Percentiles rank a stretch among this genome's conserved stretches.
These are phyloP conservation scores for Sarotherodon lohbergeri DNA, from an alignment of 2,113 vertebrate species.

Conservation along the genomic window DNA sequence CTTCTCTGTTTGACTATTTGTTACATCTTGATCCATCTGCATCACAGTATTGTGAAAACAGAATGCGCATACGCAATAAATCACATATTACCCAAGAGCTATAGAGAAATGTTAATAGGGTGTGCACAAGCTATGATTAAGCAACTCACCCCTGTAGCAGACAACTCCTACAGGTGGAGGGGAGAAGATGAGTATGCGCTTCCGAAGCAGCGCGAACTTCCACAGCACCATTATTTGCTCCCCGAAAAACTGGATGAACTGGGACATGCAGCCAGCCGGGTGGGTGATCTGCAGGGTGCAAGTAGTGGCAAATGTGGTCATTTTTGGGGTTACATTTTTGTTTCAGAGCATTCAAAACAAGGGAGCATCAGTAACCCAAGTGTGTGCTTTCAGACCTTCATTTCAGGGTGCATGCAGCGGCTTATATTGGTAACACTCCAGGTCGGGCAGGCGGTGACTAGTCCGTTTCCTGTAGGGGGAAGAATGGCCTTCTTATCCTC, in stretches of 20 bases:
- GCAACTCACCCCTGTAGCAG: slow-evolving; percentile 88
- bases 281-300: slow-evolving; percentile 85
- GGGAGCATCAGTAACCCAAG: neutral
- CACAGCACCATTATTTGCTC: slow-evolving; percentile 96
- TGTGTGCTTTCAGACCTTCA: slow-evolving; percentile 81
- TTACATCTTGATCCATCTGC: neutral
- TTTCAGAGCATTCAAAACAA: neutral
- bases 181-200: slow-evolving; percentile 95
- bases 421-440: slow-evolving; percentile 84
- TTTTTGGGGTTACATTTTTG: rapidly evolving
- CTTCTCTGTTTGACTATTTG: neutral
- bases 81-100: neutral
- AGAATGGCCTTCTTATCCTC: slow-evolving; percentile 96
- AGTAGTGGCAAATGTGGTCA: neutral
- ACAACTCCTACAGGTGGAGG: slow-evolving; percentile 95
- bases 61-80: neutral
- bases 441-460: slow-evolving; percentile 75
- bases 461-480: slow-evolving; percentile 72
- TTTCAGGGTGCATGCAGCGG: slow-evolving; percentile 96
- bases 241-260: slow-evolving; percentile 98
- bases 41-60: neutral
- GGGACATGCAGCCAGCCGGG: slow-evolving; percentile 98
- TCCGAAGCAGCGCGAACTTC: slow-evolving; percentile 95
- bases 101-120: neutral
- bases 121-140: neutral